Base-by-base conservation (phyloP, 2,797 vertebrate species). In the Sebastes melanostomus region DNA sequence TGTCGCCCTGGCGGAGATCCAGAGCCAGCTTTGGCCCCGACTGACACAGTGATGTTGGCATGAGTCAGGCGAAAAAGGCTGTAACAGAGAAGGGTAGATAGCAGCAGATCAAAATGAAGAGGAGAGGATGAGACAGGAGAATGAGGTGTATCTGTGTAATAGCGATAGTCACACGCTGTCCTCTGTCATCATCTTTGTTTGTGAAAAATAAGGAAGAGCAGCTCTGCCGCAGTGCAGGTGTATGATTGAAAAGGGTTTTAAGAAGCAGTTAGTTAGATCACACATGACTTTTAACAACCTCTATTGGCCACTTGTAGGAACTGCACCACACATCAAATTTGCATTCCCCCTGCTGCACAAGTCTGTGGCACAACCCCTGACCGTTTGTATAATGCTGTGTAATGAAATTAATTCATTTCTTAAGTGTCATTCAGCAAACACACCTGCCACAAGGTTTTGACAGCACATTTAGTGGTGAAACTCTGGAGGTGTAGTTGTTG, bases 1-100 rank as follows among this genome's bases (percentile, higher is more conserved):
- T 62, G 82, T 84, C 50, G 62, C 84, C 66, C 81, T 84, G 88
- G 85, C 85, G 25, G 32, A 11, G 46, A 77, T 86, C 88, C 91
- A 92, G 75, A 34, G 77, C 25, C 29, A 27, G 81, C 75, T 81
- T 70, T 80, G 66, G 62, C 50, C 25, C 25, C 11, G 18, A 20
- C 62, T 69, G 70, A 89, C 58, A 66, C 66, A 36, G 71, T 36
- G 25, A 34, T 2, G 76, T 34, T 46, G 22, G 76, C 20, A 18
- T 36, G 69, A 81, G 50, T 81, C 34, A 66, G 73, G 30, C 8
- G 13, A 34, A 77, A 36, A 72, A 36, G 29, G 70, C 38, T 75
- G n/a, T 25, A 66, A 59, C 20, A 29, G 52, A 59, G 65, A 13
- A 27, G 38, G 10, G 16, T 3, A 14, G 24, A 52, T 52, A n/a